Percentiles rank a stretch among this genome's conserved stretches.
Evolutionary conservation across 1,140 invertebrate genomes (phyloP).

Genomic region (Drosophila grimshawi): DNA sequence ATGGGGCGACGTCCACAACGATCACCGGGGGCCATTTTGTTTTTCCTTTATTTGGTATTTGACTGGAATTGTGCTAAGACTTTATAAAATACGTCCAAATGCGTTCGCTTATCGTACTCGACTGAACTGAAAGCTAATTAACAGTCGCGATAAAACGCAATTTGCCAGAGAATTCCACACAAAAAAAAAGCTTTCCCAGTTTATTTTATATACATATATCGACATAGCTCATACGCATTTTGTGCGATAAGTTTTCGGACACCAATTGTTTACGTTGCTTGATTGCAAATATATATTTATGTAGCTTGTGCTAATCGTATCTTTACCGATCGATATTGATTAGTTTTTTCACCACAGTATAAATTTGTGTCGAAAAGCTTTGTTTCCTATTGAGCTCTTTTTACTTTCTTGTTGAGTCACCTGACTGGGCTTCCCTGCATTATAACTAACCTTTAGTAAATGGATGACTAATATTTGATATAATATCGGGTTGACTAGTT

Average conservation of each 20-base stretch:
- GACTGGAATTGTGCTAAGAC: no score
- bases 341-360: conserved; percentile 1
- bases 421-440: neutral
- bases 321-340: neutral
- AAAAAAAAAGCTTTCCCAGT: neutral
- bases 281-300: neutral
- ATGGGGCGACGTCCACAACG: conserved; percentile 68
- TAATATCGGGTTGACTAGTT: no score
- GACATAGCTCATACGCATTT: conserved; percentile 56
- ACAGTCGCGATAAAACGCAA: neutral
- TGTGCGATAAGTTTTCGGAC: conserved; percentile 14
- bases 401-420: neutral
- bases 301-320: neutral
- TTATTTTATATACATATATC: neutral
- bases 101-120: conserved; percentile 25
- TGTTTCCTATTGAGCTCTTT: neutral
- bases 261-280: conserved; percentile 20
- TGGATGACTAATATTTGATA: neutral
- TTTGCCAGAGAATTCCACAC: neutral
- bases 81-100: conserved; percentile 30
- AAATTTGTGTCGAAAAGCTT: neutral
- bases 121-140: conserved; percentile 41
- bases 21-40: conserved; percentile 65
- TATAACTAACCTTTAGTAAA: neutral
- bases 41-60: neutral